Percentiles rank a stretch among this genome's conserved stretches.
Evolutionary conservation across 2,113 vertebrate species (phyloP).

Genomic region (Orycteropus afer): DNA sequence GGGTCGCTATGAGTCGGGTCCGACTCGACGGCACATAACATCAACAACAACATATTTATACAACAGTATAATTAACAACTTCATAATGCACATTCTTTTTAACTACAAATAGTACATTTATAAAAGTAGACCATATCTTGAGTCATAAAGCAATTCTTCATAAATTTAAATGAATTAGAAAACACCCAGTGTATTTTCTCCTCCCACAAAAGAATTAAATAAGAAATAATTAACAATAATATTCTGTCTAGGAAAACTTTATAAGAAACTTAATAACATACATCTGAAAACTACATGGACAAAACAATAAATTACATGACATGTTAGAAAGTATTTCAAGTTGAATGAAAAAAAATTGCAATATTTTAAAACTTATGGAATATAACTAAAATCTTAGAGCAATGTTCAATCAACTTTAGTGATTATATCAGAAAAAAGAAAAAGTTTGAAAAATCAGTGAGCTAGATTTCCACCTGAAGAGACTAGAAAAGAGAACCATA

Average conservation of each 20-base stretch:
- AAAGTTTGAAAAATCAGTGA: neutral
- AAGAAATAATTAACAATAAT: neutral
- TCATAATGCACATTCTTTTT: neutral
- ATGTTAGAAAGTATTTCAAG: conserved; percentile 41
- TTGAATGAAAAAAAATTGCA: conserved; percentile 26
- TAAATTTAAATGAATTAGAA: neutral
- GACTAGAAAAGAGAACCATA: neutral
- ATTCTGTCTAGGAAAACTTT: neutral
- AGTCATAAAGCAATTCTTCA: neutral
- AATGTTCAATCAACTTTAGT: neutral
- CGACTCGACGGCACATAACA: too few relatives aligned
- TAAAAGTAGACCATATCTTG: neutral
- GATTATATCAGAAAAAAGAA: neutral
- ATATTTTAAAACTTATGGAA: neutral
- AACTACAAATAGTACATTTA: neutral
- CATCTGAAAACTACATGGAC: neutral
- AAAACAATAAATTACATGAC: neutral
- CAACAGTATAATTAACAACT: neutral
- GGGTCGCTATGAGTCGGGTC: too few relatives aligned
- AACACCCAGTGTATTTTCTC: neutral
- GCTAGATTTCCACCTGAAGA: neutral
- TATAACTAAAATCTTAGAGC: neutral
- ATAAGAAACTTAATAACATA: conserved; percentile 3
- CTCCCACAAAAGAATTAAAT: neutral
- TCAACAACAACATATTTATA: too few relatives aligned